Conservation (phyloP, 37 sponge, comb jelly and placozoan genomes). For the Bolinopsis microptera region DNA sequence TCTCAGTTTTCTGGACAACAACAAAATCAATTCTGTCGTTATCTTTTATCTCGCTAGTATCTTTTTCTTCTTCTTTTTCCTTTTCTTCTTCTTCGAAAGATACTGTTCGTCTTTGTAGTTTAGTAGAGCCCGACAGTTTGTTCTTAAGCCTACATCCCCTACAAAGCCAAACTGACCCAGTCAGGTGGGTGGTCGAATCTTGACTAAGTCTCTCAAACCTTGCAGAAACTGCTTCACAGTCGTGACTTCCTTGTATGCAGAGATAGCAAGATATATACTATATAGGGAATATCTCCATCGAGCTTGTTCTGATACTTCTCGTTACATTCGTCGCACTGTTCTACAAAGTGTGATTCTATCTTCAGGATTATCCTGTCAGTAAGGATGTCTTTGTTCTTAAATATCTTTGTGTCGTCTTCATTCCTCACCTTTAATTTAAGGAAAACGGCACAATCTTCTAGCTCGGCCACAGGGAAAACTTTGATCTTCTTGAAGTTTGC, state of each 20-base stretch:
- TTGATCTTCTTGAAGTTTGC: background rate
- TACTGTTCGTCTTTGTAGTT: background rate
- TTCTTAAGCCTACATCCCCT: background rate
- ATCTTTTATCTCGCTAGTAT: too few relatives aligned
- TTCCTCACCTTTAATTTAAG: background rate
- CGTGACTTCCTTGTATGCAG: conserved; percentile 17
- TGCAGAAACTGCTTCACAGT: conserved; percentile 10
- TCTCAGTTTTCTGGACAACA: too few relatives aligned
- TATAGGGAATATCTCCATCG: background rate
- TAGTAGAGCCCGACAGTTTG: background rate
- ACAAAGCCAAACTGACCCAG: background rate
- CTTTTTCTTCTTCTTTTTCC: too few relatives aligned
- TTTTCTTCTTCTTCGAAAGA: too few relatives aligned
- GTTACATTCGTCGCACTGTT: background rate
- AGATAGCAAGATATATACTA: background rate
- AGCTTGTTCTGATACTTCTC: background rate
- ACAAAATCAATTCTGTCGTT: too few relatives aligned
- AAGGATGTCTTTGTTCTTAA: background rate
- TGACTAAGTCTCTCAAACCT: background rate
- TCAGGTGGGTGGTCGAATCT: background rate
- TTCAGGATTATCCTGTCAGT: conserved; percentile 4
- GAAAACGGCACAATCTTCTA: background rate
- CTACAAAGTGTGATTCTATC: conserved; percentile 13
- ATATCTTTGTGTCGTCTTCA: background rate
- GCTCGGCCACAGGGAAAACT: background rate